Percentiles rank a stretch among this genome's conserved stretches.
Evolutionary conservation across 92 coral and sea anemone genomes (phyloP).

Genomic region (Chrysogorgia sp.): DNA sequence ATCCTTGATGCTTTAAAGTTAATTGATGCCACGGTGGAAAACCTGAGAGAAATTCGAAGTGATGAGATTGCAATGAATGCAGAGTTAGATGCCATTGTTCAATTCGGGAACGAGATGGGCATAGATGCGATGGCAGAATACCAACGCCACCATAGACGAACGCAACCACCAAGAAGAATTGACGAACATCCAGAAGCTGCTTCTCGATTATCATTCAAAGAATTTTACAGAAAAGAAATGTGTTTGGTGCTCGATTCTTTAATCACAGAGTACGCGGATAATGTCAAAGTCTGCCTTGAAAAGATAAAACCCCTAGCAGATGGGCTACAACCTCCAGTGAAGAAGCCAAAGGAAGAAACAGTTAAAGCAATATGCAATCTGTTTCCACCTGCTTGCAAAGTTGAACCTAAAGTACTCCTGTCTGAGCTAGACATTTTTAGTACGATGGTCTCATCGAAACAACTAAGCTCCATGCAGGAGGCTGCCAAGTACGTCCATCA

Average conservation of each 20-base stretch:
- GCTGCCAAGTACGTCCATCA: slow-evolving; percentile 1
- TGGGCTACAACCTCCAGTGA: too few relatives aligned
- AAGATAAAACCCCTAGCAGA: slow-evolving; percentile 4
- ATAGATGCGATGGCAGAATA: neutral
- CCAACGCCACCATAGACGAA: slow-evolving; percentile 22
- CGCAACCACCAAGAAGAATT: slow-evolving; percentile 18
- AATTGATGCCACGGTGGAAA: neutral
- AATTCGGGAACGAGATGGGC: neutral
- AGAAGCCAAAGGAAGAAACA: too few relatives aligned
- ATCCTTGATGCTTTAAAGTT: neutral
- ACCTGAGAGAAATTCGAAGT: neutral
- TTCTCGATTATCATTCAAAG: slow-evolving; percentile 1
- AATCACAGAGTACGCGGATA: neutral
- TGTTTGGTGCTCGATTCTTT: slow-evolving; percentile 1
- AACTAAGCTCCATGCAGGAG: slow-evolving; percentile 1
- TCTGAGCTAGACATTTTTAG: too few relatives aligned
- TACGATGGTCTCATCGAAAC: too few relatives aligned
- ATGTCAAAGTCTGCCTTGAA: too few relatives aligned
- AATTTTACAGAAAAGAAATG: slow-evolving; percentile 13
- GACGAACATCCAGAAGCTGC: slow-evolving; percentile 8
- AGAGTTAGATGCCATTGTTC: neutral
- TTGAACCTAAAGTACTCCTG: neutral
- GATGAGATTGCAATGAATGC: neutral
- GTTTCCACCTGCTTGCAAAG: too few relatives aligned
- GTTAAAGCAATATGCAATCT: too few relatives aligned